phyloP scores from a whole-genome alignment of 2,888 invertebrate genomes.

The Theretra japonica region DNA sequence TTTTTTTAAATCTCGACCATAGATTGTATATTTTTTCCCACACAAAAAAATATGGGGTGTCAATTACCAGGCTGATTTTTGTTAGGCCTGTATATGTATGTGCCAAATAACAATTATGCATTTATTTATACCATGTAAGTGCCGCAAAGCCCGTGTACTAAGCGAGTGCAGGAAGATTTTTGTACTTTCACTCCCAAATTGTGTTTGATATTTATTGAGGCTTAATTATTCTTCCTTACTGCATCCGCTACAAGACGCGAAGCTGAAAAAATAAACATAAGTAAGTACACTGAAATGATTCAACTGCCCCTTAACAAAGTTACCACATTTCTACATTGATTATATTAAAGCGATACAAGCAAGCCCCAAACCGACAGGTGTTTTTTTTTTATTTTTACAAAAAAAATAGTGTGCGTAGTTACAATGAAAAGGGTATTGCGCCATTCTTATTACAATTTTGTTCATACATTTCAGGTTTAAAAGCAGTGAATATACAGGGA shows the following conservation, averaged over 20 bases:
- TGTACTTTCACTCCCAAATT: constrained; percentile 50
- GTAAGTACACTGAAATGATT: not conserved
- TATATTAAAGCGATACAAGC: not conserved
- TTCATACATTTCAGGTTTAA: not conserved
- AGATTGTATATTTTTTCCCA: not conserved
- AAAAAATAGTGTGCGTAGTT: not conserved
- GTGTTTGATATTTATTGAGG: constrained; percentile 32
- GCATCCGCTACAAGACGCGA: constrained; percentile 68
- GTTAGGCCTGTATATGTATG: not conserved
- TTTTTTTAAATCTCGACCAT: not conserved
- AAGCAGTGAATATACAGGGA: too few relatives aligned
- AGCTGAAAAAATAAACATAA: constrained; percentile 60
- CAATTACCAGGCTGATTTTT: not conserved
- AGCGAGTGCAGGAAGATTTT: constrained; percentile 39
- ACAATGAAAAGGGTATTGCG: not conserved
- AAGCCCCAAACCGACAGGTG: not conserved
- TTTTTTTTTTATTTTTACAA: not conserved
- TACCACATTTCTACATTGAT: not conserved
- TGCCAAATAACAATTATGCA: constrained; percentile 1
- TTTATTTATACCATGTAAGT: constrained; percentile 18
- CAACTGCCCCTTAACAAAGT: not conserved
- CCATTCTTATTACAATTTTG: too few relatives aligned
- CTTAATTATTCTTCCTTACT: constrained; percentile 68
- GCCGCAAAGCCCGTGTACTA: constrained; percentile 27
- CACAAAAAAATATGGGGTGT: not conserved